A percentile compares a stretch with the other conserved stretches of the same genome.
Conservation (phyloP, 1,140 invertebrate genomes). For the Hylaeus anthracinus region DNA sequence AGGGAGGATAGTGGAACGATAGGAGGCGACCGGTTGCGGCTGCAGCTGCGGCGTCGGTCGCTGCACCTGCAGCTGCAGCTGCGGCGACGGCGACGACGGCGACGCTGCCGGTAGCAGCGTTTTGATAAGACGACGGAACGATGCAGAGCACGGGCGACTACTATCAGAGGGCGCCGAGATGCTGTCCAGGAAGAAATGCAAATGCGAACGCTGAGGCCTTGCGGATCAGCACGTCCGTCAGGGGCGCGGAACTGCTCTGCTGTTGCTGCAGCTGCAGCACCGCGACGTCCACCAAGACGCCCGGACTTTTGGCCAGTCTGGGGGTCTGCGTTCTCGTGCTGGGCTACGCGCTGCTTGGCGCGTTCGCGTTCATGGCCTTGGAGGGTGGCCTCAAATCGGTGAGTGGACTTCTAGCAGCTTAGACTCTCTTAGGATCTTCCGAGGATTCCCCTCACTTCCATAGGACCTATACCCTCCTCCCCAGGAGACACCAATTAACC, state of each 20-base stretch:
- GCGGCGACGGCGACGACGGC: constrained; percentile 28
- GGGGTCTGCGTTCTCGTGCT: constrained; percentile 93
- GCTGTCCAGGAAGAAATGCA: constrained; percentile 71
- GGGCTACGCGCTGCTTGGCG: constrained; percentile 94
- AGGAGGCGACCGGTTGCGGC: constrained; percentile 70
- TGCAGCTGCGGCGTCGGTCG: constrained; percentile 73
- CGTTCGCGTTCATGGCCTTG: constrained; percentile 94
- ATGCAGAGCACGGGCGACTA: constrained; percentile 76
- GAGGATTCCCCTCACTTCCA: too few relatives aligned
- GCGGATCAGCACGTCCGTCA: constrained; percentile 63
- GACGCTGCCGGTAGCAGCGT: constrained; percentile 45
- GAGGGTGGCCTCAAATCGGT: constrained; percentile 85
- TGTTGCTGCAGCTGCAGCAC: constrained; percentile 76
- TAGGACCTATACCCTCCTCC: too few relatives aligned
- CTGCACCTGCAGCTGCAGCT: constrained; percentile 72
- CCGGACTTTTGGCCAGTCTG: constrained; percentile 78
- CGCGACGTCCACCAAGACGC: constrained; percentile 77
- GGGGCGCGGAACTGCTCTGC: constrained; percentile 74
- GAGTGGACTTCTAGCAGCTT: constrained; percentile 1
- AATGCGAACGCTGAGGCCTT: constrained; percentile 63
- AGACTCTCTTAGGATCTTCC: too few relatives aligned
- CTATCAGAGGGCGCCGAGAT: constrained; percentile 74
- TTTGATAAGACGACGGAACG: constrained; percentile 45
- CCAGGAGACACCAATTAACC: too few relatives aligned
- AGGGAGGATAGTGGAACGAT: constrained; percentile 62